These are phyloP conservation scores for Oncopodura yosiiana DNA, from an alignment of 1,140 invertebrate genomes.

Conservation along the genomic window DNA sequence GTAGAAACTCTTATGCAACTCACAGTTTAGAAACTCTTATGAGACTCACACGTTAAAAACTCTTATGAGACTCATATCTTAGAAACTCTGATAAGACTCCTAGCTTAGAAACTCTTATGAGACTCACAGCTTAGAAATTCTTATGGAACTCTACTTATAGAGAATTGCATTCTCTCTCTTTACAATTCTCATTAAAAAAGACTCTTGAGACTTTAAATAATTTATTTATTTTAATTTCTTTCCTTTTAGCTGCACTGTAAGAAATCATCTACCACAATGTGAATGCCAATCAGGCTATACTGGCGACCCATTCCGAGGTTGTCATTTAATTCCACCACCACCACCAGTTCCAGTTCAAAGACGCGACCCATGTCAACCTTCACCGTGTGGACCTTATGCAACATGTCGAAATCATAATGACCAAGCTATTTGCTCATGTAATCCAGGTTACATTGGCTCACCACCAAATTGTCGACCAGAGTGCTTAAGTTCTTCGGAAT, in stretches of 20 bases:
- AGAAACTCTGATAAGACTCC: constrained; percentile 70
- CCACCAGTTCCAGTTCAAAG: constrained; percentile 34
- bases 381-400: constrained; percentile 65
- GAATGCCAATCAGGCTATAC: constrained; percentile 45
- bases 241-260: constrained; percentile 62
- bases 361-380: constrained; percentile 52
- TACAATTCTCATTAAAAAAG: no score
- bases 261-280: constrained; percentile 46
- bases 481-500: constrained; percentile 55
- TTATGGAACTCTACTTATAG: no score
- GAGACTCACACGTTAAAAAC: constrained; percentile 62
- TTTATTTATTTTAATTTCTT: constrained; percentile 37
- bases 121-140: constrained; percentile 54
- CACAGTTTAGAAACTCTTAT: constrained; percentile 53
- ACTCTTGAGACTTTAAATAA: no score
- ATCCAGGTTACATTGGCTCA: constrained; percentile 51
- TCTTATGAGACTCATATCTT: constrained; percentile 66
- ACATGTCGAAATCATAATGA: constrained; percentile 52
- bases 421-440: constrained; percentile 52
- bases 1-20: constrained; percentile 26
- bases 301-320: constrained; percentile 39
- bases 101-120: constrained; percentile 70
- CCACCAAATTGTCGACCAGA: constrained; percentile 52
- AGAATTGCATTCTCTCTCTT: constrained; percentile 39
- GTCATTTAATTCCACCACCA: constrained; percentile 20